These are phyloP conservation scores for Dasysyrphus albostriatus DNA, from an alignment of 2,888 invertebrate species.

Conservation along the genomic window DNA sequence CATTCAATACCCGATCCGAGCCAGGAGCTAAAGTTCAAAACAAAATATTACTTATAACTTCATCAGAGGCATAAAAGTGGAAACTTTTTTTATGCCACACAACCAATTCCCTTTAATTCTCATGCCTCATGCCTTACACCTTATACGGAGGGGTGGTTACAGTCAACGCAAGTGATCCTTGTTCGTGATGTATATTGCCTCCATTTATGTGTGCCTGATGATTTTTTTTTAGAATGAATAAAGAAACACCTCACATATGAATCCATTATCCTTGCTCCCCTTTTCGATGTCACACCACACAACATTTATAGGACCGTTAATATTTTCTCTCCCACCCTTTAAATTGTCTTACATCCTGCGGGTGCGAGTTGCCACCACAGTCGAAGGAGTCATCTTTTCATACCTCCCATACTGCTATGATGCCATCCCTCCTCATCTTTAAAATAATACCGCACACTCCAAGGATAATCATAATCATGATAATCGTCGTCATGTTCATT, in stretches of 20 bases:
- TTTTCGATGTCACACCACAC: slow-evolving; percentile 16
- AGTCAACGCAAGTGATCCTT: slow-evolving; percentile 8
- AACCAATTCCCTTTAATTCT: background rate
- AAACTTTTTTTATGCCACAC: slow-evolving; percentile 66
- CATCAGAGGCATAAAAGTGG: slow-evolving; percentile 76
- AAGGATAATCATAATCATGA: slow-evolving; percentile 72
- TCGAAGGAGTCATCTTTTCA: background rate
- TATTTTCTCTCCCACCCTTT: slow-evolving; percentile 25
- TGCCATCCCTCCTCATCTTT: background rate
- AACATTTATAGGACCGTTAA: background rate
- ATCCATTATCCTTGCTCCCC: slow-evolving; percentile 33
- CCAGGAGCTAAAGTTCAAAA: slow-evolving; percentile 36
- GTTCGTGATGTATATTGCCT: slow-evolving; percentile 1
- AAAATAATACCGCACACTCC: slow-evolving; percentile 33
- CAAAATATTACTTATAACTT: slow-evolving; percentile 74
- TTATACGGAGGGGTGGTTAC: background rate
- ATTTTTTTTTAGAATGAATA: slow-evolving; percentile 3
- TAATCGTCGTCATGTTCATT: slow-evolving; percentile 73
- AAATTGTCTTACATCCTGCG: slow-evolving; percentile 17
- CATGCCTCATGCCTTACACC: background rate
- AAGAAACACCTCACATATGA: slow-evolving; percentile 9
- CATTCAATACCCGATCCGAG: background rate
- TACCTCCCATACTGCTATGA: background rate
- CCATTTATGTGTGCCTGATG: background rate
- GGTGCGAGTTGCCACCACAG: background rate